A percentile compares a stretch with the other conserved stretches of the same genome.
phyloP scores from a whole-genome alignment of 2,888 invertebrate species.

The Brenthis hecate region DNA sequence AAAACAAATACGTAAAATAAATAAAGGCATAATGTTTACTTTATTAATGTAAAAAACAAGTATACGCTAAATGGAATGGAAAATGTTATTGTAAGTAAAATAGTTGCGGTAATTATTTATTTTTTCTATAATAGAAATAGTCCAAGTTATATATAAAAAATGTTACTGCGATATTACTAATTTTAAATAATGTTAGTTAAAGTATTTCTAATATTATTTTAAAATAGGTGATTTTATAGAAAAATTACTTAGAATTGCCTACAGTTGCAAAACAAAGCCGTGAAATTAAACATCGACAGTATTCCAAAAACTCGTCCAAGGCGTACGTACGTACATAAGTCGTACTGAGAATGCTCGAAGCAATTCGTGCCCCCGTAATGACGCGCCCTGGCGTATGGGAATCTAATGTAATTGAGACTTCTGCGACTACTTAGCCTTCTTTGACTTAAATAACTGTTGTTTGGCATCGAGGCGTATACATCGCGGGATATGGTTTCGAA shows the following conservation, averaged over 20 bases:
- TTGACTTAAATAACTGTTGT: constrained; percentile 59
- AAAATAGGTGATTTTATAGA: too few relatives aligned
- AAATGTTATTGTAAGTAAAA: not conserved
- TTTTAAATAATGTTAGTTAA: too few relatives aligned
- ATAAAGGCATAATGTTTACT: constrained; percentile 13
- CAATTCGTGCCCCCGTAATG: constrained; percentile 67
- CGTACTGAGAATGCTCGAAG: constrained; percentile 56
- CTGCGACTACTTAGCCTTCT: constrained; percentile 56
- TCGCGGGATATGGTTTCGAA: constrained; percentile 1
- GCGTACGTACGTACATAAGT: constrained; percentile 15
- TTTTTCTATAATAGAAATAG: too few relatives aligned
- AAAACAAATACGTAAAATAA: constrained; percentile 22
- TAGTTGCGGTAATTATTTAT: too few relatives aligned
- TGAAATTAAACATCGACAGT: constrained; percentile 20
- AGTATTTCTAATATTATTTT: too few relatives aligned
- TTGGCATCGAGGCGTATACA: constrained; percentile 22
- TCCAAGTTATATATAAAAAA: too few relatives aligned
- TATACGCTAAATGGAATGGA: not conserved
- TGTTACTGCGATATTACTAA: too few relatives aligned
- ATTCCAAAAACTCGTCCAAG: constrained; percentile 37
- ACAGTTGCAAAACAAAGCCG: constrained; percentile 15
- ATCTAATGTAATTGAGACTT: constrained; percentile 64
- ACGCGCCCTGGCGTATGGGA: constrained; percentile 68
- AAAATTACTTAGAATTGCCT: not conserved
- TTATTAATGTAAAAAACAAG: constrained; percentile 7